Evolutionary conservation across 2,888 invertebrate species (phyloP), one percentile per base, ranked within the genome.

Genomic region (Deroplatys truncata): DNA sequence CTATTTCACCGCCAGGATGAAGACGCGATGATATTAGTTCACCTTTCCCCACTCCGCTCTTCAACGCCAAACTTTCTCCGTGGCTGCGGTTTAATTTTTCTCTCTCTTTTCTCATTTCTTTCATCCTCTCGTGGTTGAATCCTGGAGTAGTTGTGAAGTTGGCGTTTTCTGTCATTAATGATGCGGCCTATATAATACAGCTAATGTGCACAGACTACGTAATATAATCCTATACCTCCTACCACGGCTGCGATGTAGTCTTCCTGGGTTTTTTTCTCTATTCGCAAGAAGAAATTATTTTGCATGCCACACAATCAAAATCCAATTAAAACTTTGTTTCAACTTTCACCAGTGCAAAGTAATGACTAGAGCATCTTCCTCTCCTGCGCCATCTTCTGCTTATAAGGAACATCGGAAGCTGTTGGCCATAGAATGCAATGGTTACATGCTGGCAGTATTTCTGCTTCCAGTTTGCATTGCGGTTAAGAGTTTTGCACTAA

Each of bases 261-360:
- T 82, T 25, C 29, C 86, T 20, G 85, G 72, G 43, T 35, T 85
- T 28, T 43, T 56, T 49, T 85, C 72, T 84, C 82, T 56, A 82
- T 85, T 89, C 29, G 49, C 83, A 89, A 89, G 31, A 83, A 86
- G 84, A 88, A 56, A 85, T 85, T 89, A 88, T 89, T 88, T 84
- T 84, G 56, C 89, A 85, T 84, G 84, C 84, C 84, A 88, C 56
- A 88, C 89, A 90, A 89, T 90, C 90, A 89, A 89, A 90, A 90
- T 90, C 90, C 89, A 90, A 90, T 90, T 89, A 90, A 90, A 90
- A 90, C 56, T 90, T 90, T 56, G 88, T 89, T 86, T 72, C 89
- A 84, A 88, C 49, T 85, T 89, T 28, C 83, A 28, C 83, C 84
- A 29, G 49, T 13, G 20, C 20, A n/a, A 72, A 88, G 88, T 72